Conservation (phyloP, 2,797 vertebrate genomes). For the Pseudomugil gertrudae region DNA sequence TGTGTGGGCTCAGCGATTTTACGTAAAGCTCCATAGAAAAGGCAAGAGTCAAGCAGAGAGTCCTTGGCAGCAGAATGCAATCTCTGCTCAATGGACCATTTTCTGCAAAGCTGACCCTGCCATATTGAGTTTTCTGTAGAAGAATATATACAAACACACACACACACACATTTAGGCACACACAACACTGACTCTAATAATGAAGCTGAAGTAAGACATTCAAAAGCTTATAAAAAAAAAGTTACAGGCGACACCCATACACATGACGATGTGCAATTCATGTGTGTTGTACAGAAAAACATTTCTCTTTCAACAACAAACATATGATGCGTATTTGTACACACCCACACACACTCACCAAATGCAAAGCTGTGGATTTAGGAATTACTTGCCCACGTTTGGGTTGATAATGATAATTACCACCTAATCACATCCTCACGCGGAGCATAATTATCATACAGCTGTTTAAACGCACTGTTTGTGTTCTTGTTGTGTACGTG, state of each 20-base stretch:
- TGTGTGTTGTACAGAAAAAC: slow-evolving; percentile 2
- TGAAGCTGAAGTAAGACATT: slow-evolving; percentile 38
- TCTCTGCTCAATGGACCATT: slow-evolving; percentile 72
- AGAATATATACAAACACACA: slow-evolving; percentile 7
- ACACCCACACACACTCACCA: slow-evolving; percentile 2
- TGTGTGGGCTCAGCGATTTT: slow-evolving; percentile 72
- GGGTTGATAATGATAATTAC: slow-evolving; percentile 62
- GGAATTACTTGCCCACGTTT: slow-evolving; percentile 44
- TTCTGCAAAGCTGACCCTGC: slow-evolving; percentile 72
- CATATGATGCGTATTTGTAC: slow-evolving; percentile 4
- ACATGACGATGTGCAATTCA: neutral
- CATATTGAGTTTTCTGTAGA: slow-evolving; percentile 65
- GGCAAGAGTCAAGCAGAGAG: slow-evolving; percentile 70
- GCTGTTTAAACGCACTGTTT: slow-evolving; percentile 39
- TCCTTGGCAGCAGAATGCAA: slow-evolving; percentile 71
- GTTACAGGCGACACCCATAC: neutral
- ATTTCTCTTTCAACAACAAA: slow-evolving; percentile 7
- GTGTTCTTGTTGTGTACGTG: slow-evolving; percentile 13
- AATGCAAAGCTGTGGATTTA: slow-evolving; percentile 26
- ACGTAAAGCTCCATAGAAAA: slow-evolving; percentile 76
- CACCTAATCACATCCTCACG: slow-evolving; percentile 52
- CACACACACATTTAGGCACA: slow-evolving; percentile 1
- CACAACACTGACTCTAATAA: slow-evolving; percentile 31
- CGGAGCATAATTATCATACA: slow-evolving; percentile 38
- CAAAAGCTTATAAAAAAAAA: slow-evolving; percentile 28